These are phyloP conservation scores for Tinea pellionella DNA, from an alignment of 2,888 invertebrate genomes.

Conservation along the genomic window DNA sequence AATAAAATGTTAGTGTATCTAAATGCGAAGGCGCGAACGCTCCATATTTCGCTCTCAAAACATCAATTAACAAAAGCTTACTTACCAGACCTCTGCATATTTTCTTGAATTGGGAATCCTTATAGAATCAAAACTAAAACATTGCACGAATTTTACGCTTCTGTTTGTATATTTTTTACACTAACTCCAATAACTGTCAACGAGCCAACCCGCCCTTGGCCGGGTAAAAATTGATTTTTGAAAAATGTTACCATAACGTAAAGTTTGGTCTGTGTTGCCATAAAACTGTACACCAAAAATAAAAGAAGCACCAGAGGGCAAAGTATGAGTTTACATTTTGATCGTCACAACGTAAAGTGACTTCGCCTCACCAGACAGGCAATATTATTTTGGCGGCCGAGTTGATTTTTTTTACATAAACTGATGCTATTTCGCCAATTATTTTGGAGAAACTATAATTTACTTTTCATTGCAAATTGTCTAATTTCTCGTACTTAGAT, in stretches of 20 bases:
- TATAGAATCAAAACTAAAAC: conserved; percentile 44
- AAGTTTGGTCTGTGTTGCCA: conserved; percentile 29
- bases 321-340: no score
- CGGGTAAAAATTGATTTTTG: conserved; percentile 53
- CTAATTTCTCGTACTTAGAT: no score
- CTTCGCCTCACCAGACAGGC: no score
- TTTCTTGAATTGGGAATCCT: conserved; percentile 33
- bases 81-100: conserved; percentile 65
- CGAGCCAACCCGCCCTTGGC: conserved; percentile 54
- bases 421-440: no score
- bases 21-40: neutral
- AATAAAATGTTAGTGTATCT: neutral
- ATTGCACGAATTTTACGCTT: conserved; percentile 40
- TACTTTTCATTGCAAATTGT: no score
- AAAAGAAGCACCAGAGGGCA: conserved; percentile 1
- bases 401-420: no score
- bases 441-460: no score
- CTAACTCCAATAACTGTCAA: conserved; percentile 54
- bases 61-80: neutral
- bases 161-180: conserved; percentile 21
- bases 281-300: conserved; percentile 15
- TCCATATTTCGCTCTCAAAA: neutral
- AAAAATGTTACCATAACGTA: conserved; percentile 32
- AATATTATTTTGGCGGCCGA: no score
- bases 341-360: no score